A percentile compares a stretch with the other conserved stretches of the same genome.
Evolutionary conservation across 2,888 invertebrate species (phyloP).

Genomic region (Labia minor): DNA sequence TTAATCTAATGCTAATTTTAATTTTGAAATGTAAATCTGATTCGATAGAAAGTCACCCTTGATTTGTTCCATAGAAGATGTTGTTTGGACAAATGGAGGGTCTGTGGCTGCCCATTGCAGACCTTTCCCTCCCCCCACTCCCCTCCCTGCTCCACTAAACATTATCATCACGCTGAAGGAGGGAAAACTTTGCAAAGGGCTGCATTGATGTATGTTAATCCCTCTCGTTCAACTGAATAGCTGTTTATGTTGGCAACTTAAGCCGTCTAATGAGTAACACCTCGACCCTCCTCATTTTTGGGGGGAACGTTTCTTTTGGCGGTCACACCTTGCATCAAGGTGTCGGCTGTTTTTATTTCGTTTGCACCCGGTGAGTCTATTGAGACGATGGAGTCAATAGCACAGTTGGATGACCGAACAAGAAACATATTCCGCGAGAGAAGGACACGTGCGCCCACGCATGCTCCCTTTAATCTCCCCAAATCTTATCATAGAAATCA

Average conservation of each 20-base stretch:
- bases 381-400: neutral
- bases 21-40: no score
- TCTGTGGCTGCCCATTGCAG: no score
- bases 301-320: neutral
- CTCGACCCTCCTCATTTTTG: neutral
- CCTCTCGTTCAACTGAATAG: neutral
- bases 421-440: neutral
- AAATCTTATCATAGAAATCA: no score
- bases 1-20: no score
- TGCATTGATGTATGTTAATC: neutral
- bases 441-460: neutral
- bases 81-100: no score
- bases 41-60: no score
- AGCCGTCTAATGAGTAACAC: neutral
- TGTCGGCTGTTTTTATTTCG: neutral
- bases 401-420: no score
- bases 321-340: constrained; percentile 7
- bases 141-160: no score
- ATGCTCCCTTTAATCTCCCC: neutral
- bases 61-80: no score
- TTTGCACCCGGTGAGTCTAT: neutral
- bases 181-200: no score
- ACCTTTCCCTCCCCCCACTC: no score
- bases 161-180: no score
- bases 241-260: neutral